Evolutionary conservation across 2,113 vertebrate genomes (phyloP), one percentile per base, ranked within the genome.

Genomic region (Ramphastos sulfuratus): DNA sequence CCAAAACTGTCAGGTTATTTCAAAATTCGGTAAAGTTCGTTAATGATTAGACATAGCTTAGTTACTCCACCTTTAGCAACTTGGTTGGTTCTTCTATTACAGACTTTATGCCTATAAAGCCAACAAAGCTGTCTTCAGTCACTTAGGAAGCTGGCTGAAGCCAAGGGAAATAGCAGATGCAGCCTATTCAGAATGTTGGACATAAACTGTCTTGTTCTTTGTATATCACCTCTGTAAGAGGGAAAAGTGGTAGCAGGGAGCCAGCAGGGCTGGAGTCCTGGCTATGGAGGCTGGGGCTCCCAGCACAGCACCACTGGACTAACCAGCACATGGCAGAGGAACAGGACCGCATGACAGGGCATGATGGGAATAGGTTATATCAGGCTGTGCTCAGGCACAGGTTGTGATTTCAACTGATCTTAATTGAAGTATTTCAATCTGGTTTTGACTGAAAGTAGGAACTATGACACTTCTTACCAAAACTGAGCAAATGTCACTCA

Each of bases 261-360:
- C 3, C 25, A 59, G 9, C 12, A 65, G 21, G 14, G 6, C 31
- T 66, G 28, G 7, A 7, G 18, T 46, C 37, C n/a, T 73, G 66
- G 31, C 35, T 19, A 6, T n/a, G 12, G 60, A 46, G 33, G 33
- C 5, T 1, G 1, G 30, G 11, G 8, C 17, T 75, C 48, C 24
- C 48, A 69, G 28, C 8, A 67, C 8, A 80, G 46, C 12, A 67
- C n/a, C 1, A 0, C 13, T 2, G 0, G 12, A 4, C 28, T 50
- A 10, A 15, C 24, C 1, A 1, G n/a, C 79, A 70, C 28, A 7
- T 0, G 4, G 69, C 16, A 59, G 12, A 39, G 6, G 30, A 30
- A n/a, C 11, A 31, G 15, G 27, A 30, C n/a, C n/a, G n/a, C n/a
- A n/a, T n/a, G n/a, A n/a, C 46, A 58, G 21, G 42, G 24, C 30